phyloP scores from a whole-genome alignment of 2,797 vertebrate genomes.

The Pangasius krempfi region DNA sequence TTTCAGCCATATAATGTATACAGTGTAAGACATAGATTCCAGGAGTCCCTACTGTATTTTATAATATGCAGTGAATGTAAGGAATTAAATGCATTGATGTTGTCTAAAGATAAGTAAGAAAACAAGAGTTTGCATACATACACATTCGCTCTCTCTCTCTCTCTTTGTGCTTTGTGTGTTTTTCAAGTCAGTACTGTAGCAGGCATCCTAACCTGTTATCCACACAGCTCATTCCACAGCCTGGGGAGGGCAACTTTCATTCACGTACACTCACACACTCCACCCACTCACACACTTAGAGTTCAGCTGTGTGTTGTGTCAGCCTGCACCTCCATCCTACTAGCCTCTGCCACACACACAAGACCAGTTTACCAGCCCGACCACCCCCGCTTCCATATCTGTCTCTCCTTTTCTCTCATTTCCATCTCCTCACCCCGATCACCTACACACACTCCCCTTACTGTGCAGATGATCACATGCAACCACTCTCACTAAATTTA shows the following conservation, averaged over 20 bases:
- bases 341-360: constrained; percentile 37
- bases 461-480: constrained; percentile 52
- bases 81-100: constrained; percentile 7
- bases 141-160: neutral
- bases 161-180: constrained; percentile 21
- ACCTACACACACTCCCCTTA: constrained; percentile 50
- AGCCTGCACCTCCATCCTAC: constrained; percentile 56
- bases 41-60: neutral
- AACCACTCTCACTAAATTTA: constrained; percentile 60
- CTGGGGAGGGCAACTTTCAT: constrained; percentile 63
- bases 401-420: constrained; percentile 50
- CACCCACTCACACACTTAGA: constrained; percentile 60
- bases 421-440: constrained; percentile 16
- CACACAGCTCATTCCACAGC: constrained; percentile 74
- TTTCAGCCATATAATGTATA: neutral
- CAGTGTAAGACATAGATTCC: neutral
- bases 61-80: neutral
- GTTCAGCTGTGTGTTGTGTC: constrained; percentile 61
- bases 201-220: constrained; percentile 70
- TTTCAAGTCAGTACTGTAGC: constrained; percentile 60
- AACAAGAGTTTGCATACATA: neutral
- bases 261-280: constrained; percentile 54
- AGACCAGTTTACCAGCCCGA: constrained; percentile 44
- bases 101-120: neutral
- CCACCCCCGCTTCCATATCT: constrained; percentile 49